Base-by-base conservation (phyloP, 2,113 vertebrate species). In the Strigops habroptila region DNA sequence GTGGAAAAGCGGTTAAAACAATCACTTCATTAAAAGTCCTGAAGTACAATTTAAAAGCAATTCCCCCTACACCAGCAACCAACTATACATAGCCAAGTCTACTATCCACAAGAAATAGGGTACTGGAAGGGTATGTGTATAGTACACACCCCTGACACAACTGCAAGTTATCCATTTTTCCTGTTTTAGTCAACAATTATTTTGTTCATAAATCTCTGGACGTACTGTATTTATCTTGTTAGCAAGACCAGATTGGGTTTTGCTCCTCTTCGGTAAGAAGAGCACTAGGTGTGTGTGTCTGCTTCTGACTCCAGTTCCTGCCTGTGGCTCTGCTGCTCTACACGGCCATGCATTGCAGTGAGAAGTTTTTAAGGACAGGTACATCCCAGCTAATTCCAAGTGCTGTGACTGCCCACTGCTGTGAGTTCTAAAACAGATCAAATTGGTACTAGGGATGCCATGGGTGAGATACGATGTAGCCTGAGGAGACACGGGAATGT, bases 321-420 rank as follows among this genome's bases (percentile, higher is more conserved):
- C 8, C 43, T 43, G 30, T 22, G 49, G 39, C 25, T 73, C 57
- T 86, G 37, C 22, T 51, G 28, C 25, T 59, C 53, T 49, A 64
- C 44, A 30, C 0, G 0, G 53, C 57, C 7, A 3, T 21, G 25
- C 6, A 52, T 3, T 39, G 14, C 64, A 73, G 33, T 33, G 16
- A 80, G 30, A 73, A 62, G 30, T 53, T 39, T 39, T 37, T 59
- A 82, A 18, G 27, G 11, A 63, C 9, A 39, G 17, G 33, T 52
- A 53, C 33, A 31, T 41, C 28, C 46, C 37, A 46, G 7, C 8
- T 60, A 14, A 43, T 33, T 63, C 16, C 41, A 75, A 49, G 5
- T 31, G 27, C 35, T 81, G 39, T 14, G 9, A 46, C 21, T 73
- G 17, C 25, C 51, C 41, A 18, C 10, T 43, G 5, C 60, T 81